Evolutionary conservation across 2,888 invertebrate genomes (phyloP).

Genomic region (Petrolisthes manimaculis): DNA sequence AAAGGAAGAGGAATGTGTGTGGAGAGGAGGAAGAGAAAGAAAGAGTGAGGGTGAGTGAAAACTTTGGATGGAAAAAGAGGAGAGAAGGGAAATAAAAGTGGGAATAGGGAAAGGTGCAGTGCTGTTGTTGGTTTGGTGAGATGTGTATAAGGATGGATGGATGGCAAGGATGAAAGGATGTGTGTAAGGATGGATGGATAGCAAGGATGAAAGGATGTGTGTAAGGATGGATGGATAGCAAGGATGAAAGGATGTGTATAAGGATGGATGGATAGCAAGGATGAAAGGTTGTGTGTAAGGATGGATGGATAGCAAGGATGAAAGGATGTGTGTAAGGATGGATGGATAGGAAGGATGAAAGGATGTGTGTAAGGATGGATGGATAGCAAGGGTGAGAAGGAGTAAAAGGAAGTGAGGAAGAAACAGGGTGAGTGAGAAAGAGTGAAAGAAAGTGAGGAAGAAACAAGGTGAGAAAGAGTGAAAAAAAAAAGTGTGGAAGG

Average conservation of each 20-base stretch:
- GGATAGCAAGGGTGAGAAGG: no score
- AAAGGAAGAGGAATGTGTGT: conserved; percentile 5
- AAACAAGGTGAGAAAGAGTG: not conserved
- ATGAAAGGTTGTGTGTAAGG: no score
- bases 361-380: not conserved
- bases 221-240: no score
- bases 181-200: no score
- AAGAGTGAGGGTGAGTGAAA: not conserved
- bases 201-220: no score
- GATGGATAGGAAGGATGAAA: not conserved
- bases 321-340: not conserved
- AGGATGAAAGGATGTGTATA: no score
- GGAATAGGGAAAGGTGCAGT: not conserved
- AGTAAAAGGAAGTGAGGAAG: no score
- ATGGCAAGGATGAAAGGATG: no score
- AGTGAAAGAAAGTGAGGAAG: not conserved
- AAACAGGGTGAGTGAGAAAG: no score
- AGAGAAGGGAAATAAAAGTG: not conserved
- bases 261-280: no score
- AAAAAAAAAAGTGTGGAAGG: not conserved
- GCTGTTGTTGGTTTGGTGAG: not conserved
- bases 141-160: no score
- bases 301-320: not conserved
- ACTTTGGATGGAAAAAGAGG: not conserved
- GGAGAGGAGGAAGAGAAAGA: conserved; percentile 4